Percentiles rank a stretch among this genome's conserved stretches.
These are phyloP conservation scores for Montipora efflorescens DNA, from an alignment of 64 coral and sea anemone species.

Conservation along the genomic window DNA sequence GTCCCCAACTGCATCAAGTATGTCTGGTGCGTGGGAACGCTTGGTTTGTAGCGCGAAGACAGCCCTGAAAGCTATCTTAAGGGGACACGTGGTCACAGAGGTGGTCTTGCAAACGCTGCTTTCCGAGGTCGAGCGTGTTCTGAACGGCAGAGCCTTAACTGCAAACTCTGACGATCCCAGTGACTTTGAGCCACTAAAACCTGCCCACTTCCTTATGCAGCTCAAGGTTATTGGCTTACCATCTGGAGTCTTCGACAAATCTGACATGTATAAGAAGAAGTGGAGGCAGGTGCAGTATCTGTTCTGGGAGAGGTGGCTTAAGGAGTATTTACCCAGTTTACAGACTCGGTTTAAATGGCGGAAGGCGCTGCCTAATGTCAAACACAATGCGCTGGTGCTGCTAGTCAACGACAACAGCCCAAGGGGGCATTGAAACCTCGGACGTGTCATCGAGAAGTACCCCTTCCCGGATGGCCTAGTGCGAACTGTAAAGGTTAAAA, in stretches of 20 bases:
- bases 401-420: slow-evolving; percentile 29
- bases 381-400: slow-evolving; percentile 13
- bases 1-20: background rate
- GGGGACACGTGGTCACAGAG: slow-evolving; percentile 4
- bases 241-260: slow-evolving; percentile 43
- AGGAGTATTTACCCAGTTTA: background rate
- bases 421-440: slow-evolving; percentile 34
- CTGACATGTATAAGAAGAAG: background rate
- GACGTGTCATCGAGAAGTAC: slow-evolving; percentile 12
- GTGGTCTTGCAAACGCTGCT: slow-evolving; percentile 39
- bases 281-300: slow-evolving; percentile 7
- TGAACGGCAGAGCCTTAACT: slow-evolving; percentile 71
- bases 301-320: slow-evolving; percentile 26
- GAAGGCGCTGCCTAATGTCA: background rate
- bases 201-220: slow-evolving; percentile 31
- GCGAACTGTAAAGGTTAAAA: slow-evolving; percentile 32
- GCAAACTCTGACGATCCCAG: slow-evolving; percentile 51
- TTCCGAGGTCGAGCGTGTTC: slow-evolving; percentile 53
- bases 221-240: slow-evolving; percentile 28
- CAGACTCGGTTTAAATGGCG: slow-evolving; percentile 1
- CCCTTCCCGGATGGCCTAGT: slow-evolving; percentile 16
- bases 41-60: slow-evolving; percentile 31
- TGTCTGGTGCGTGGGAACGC: slow-evolving; percentile 42
- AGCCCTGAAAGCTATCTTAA: slow-evolving; percentile 26
- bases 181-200: slow-evolving; percentile 29